A percentile compares a stretch with the other conserved stretches of the same genome.
phyloP scores from a whole-genome alignment of 2,113 vertebrate species.

The Strix uralensis region DNA sequence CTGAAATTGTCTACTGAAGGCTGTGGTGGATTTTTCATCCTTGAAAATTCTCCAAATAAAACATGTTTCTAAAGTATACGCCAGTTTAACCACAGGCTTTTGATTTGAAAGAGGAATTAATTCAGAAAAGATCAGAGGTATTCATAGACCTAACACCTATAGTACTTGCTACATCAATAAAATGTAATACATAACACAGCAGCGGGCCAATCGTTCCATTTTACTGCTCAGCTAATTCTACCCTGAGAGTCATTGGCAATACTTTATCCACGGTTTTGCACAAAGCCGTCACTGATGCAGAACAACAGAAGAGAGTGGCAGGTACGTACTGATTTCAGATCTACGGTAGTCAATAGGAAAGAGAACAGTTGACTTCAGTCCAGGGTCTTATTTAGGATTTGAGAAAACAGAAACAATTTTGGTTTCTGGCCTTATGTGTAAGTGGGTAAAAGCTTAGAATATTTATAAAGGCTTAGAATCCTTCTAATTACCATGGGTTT shows the following conservation, averaged over 20 bases:
- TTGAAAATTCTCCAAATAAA: not conserved
- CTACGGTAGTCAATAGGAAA: not conserved
- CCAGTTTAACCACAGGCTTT: not conserved
- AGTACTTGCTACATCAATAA: not conserved
- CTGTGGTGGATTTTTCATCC: not conserved
- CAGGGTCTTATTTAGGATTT: conserved; percentile 17
- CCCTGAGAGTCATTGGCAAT: not conserved
- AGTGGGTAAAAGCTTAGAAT: not conserved
- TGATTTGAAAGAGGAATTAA: conserved; percentile 20
- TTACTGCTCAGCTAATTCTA: not conserved
- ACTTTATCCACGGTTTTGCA: not conserved
- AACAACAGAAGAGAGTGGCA: not conserved
- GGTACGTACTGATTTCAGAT: not conserved
- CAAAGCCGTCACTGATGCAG: not conserved
- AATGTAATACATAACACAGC: not conserved
- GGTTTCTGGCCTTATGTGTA: not conserved
- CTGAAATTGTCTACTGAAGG: not conserved
- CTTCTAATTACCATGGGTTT: not conserved
- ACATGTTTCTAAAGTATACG: not conserved
- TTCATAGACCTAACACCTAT: not conserved
- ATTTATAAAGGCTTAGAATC: conserved; percentile 9
- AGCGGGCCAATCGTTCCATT: not conserved
- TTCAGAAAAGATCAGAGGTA: not conserved
- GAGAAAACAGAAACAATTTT: not conserved
- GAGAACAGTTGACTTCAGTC: not conserved